A percentile compares a stretch with the other conserved stretches of the same genome.
Conservation (phyloP, 2,888 invertebrate genomes). For the Apodemia duryi region DNA sequence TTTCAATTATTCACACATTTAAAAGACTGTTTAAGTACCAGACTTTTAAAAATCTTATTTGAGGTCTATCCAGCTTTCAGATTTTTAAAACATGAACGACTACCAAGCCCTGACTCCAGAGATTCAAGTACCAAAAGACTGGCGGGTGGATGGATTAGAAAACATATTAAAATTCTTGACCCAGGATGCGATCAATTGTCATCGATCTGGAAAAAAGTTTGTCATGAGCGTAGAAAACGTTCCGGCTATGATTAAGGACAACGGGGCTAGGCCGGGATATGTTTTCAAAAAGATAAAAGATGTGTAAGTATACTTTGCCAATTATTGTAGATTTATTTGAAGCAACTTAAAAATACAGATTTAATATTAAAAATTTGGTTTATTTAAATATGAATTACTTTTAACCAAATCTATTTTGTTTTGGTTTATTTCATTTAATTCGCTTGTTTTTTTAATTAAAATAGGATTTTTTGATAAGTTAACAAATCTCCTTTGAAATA, state of each 20-base stretch:
- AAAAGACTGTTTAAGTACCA: too few relatives aligned
- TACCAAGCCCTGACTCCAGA: neutral
- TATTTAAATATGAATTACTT: too few relatives aligned
- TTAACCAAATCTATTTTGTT: too few relatives aligned
- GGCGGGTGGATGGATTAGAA: neutral
- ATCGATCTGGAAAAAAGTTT: neutral
- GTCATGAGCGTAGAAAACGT: neutral
- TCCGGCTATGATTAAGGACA: neutral
- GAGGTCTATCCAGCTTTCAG: neutral
- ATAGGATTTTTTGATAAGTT: too few relatives aligned
- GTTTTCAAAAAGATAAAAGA: constrained; percentile 1
- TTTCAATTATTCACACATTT: neutral
- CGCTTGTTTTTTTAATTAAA: too few relatives aligned
- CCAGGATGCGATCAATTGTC: neutral
- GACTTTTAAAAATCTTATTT: neutral
- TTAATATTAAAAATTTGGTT: neutral
- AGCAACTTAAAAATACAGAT: constrained; percentile 1
- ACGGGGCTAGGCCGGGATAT: neutral
- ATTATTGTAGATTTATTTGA: neutral
- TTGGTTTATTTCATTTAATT: too few relatives aligned
- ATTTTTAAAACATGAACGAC: neutral
- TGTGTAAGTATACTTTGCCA: neutral
- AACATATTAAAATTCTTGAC: neutral
- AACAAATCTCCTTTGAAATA: too few relatives aligned
- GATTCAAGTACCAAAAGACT: neutral